A percentile compares a stretch with the other conserved stretches of the same genome.
These are phyloP conservation scores for Campoplex nolae DNA, from an alignment of 2,888 invertebrate genomes.

Conservation along the genomic window DNA sequence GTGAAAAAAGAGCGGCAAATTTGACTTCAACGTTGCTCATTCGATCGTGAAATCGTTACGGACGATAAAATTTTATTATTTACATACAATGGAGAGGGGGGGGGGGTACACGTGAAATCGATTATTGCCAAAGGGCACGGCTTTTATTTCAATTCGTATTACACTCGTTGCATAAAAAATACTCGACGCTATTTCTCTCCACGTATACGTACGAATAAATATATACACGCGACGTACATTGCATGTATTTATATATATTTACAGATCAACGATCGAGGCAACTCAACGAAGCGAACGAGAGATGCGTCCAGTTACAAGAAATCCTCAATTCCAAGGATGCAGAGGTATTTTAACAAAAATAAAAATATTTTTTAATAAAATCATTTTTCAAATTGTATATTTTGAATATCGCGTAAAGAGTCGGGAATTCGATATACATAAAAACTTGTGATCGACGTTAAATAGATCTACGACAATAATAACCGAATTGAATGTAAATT, in stretches of 20 bases:
- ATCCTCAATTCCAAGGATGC: constrained; percentile 81
- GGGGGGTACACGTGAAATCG: neutral
- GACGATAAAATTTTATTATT: constrained; percentile 31
- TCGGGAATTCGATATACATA: neutral
- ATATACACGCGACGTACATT: too few relatives aligned
- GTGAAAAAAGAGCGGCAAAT: constrained; percentile 66
- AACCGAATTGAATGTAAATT: neutral
- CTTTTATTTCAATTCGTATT: neutral
- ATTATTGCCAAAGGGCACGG: constrained; percentile 5
- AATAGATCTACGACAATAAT: neutral
- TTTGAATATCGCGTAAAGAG: neutral
- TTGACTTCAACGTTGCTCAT: neutral
- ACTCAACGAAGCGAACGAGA: constrained; percentile 80
- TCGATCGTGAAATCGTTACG: neutral
- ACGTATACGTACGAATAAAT: neutral
- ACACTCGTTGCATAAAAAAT: neutral
- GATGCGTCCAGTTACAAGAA: constrained; percentile 81
- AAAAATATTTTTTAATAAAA: neutral
- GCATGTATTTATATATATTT: constrained; percentile 46
- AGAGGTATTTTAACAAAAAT: constrained; percentile 75
- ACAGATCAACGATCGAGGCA: constrained; percentile 79
- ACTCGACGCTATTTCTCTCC: neutral
- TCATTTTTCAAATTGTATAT: neutral
- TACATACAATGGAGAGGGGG: constrained; percentile 19
- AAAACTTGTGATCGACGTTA: neutral